A percentile compares a stretch with the other conserved stretches of the same genome.
Conservation (phyloP, 2,797 vertebrate species). For the Gouania willdenowi region DNA sequence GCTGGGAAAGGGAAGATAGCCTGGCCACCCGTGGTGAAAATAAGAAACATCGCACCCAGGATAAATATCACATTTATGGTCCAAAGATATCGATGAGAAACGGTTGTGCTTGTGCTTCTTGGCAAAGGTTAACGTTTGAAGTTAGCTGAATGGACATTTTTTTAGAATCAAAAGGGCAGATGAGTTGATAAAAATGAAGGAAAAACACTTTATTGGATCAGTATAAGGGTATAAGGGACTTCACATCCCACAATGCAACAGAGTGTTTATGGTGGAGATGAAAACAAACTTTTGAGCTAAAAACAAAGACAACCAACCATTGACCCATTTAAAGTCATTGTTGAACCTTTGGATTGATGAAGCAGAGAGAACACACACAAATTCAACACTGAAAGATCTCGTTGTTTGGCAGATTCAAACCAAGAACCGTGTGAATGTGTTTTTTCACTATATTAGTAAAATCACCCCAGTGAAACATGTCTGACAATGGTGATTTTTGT, state of each 20-base stretch:
- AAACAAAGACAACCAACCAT: no score
- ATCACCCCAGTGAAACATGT: no score
- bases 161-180: conserved; percentile 50
- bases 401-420: no score
- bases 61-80: conserved; percentile 64
- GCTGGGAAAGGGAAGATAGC: conserved; percentile 25
- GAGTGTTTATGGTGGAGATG: no score
- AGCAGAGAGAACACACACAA: no score
- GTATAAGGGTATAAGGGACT: no score
- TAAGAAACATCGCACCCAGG: conserved; percentile 43
- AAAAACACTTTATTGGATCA: conserved; percentile 16
- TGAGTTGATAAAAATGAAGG: conserved; percentile 44
- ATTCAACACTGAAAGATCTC: no score
- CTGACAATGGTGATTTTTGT: not conserved
- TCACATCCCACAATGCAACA: no score
- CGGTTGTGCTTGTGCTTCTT: conserved; percentile 37
- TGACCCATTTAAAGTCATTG: conserved; percentile 5
- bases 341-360: no score
- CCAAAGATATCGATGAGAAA: conserved; percentile 56
- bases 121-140: conserved; percentile 58
- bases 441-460: no score
- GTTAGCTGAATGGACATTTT: conserved; percentile 30
- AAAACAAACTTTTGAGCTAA: no score
- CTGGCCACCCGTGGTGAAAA: conserved; percentile 56
- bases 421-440: no score